These are phyloP conservation scores for Anarhynchus alexandrinus DNA, from an alignment of 2,113 vertebrate species.

Conservation along the genomic window DNA sequence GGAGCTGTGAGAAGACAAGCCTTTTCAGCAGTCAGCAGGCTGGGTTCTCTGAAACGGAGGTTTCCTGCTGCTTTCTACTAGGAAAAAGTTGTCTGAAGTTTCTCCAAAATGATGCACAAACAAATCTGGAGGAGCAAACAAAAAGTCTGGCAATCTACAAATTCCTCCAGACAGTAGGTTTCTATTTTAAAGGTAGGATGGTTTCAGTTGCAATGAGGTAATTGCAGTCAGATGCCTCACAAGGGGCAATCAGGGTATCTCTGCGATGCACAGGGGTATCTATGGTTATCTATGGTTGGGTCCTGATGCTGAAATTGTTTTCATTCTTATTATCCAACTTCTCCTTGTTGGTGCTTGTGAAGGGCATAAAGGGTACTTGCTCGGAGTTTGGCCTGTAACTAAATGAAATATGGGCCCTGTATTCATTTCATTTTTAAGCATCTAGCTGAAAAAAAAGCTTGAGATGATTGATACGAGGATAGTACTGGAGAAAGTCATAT, in stretches of 20 bases:
- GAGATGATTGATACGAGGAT: background rate
- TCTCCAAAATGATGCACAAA: background rate
- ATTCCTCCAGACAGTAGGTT: background rate
- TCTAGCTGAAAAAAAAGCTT: background rate
- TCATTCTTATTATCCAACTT: background rate
- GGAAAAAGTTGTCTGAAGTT: background rate
- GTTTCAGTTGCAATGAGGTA: background rate
- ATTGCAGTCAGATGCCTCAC: background rate
- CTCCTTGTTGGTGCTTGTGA: background rate
- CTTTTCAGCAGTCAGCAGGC: background rate
- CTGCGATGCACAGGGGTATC: background rate
- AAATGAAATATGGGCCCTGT: background rate
- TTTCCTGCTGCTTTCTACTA: background rate
- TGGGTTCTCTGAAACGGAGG: background rate
- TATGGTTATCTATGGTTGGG: background rate
- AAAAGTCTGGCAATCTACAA: background rate
- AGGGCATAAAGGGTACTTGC: background rate
- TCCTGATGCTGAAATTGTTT: background rate
- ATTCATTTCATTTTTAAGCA: conserved; percentile 33
- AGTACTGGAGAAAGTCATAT: conserved; percentile 9
- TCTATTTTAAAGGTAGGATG: background rate
- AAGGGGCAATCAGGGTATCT: background rate
- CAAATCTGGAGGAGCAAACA: background rate
- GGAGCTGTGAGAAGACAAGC: background rate
- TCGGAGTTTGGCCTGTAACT: background rate